These are phyloP conservation scores for Drosophila suzukii DNA, from an alignment of 1,140 invertebrate species.

Conservation along the genomic window DNA sequence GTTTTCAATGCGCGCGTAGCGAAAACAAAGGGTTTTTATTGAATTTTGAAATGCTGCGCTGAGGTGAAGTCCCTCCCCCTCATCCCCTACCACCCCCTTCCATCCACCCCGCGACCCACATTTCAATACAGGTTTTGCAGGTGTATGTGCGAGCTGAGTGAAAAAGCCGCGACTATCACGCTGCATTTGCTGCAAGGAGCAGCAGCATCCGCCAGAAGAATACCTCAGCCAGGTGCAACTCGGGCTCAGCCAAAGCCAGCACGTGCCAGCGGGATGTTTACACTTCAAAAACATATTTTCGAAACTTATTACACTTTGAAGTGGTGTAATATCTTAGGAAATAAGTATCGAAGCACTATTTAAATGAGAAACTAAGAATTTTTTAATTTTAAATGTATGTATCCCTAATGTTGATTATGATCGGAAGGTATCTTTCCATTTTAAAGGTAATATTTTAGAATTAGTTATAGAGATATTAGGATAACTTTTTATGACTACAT, in stretches of 20 bases:
- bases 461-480: no score
- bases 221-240: slow-evolving; percentile 41
- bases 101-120: slow-evolving; percentile 31
- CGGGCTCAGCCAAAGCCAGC: slow-evolving; percentile 20
- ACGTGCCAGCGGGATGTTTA: slow-evolving; percentile 17
- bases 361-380: no score
- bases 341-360: no score
- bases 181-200: slow-evolving; percentile 60
- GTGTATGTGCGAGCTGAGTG: slow-evolving; percentile 40
- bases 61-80: slow-evolving; percentile 18
- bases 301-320: background rate
- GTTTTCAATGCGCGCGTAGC: slow-evolving; percentile 69
- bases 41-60: slow-evolving; percentile 73
- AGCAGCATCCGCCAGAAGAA: slow-evolving; percentile 21
- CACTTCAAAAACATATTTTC: slow-evolving; percentile 1
- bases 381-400: no score
- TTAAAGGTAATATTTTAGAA: no score
- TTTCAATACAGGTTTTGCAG: slow-evolving; percentile 28
- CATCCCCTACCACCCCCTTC: background rate
- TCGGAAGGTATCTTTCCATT: no score
- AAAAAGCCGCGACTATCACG: slow-evolving; percentile 77
- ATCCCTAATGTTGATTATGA: no score
- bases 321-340: no score
- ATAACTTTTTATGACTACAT: no score
- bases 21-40: slow-evolving; percentile 82